Conservation (phyloP, 2,113 vertebrate genomes). For the Tetraodon nigroviridis region DNA sequence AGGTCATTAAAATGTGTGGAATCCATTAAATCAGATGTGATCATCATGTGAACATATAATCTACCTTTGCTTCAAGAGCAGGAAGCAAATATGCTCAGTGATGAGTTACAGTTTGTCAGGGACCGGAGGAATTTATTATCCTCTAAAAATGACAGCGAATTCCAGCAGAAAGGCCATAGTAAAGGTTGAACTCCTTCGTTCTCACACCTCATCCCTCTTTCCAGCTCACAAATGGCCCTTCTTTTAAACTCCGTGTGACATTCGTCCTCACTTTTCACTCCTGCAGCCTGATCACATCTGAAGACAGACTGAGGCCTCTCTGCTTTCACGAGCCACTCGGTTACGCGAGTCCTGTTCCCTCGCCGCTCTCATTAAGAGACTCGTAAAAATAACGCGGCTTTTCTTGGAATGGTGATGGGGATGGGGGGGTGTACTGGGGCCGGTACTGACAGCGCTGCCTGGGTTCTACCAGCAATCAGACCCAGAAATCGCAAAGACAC, state of each 20-base stretch:
- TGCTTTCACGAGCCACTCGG: constrained; percentile 27
- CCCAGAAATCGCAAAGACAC: neutral
- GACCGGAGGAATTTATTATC: constrained; percentile 39
- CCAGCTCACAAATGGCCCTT: constrained; percentile 19
- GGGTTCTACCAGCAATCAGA: constrained; percentile 8
- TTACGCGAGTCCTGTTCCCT: constrained; percentile 24
- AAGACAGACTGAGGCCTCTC: constrained; percentile 40
- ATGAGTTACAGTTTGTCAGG: constrained; percentile 25
- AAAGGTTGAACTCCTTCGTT: constrained; percentile 49
- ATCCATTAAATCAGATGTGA: constrained; percentile 29
- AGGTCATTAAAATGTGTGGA: constrained; percentile 28
- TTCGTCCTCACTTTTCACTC: constrained; percentile 13
- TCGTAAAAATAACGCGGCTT: constrained; percentile 60
- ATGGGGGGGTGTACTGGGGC: too few species aligned
- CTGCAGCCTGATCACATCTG: constrained; percentile 40
- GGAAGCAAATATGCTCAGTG: constrained; percentile 8
- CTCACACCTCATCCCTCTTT: constrained; percentile 23
- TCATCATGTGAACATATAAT: constrained; percentile 16
- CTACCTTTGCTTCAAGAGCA: constrained; percentile 26
- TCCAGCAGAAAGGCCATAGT: constrained; percentile 47
- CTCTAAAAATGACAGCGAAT: constrained; percentile 28
- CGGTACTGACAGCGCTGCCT: constrained; percentile 10
- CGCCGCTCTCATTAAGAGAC: constrained; percentile 58
- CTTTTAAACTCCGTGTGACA: constrained; percentile 22
- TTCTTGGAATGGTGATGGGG: constrained; percentile 34